Evolutionary conservation across 2,113 vertebrate species (phyloP).

Genomic region (Mus pahari): DNA sequence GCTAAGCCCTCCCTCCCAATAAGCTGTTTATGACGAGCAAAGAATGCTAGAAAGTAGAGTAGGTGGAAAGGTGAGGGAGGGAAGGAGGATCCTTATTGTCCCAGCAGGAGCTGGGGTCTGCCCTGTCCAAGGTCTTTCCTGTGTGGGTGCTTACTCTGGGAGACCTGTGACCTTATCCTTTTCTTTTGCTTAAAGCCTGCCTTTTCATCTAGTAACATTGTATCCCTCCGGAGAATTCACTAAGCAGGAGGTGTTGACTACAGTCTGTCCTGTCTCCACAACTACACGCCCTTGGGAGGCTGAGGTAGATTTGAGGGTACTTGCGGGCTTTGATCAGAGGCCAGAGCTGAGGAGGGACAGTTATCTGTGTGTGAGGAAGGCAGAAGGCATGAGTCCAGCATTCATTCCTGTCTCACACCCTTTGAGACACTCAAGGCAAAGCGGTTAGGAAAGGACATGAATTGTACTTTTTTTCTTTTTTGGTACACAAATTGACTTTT

Average conservation of each 20-base stretch:
- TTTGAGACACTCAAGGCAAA: neutral
- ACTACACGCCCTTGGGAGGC: accelerated
- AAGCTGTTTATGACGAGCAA: neutral
- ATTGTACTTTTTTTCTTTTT: no score
- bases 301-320: neutral
- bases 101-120: neutral
- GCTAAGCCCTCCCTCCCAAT: neutral
- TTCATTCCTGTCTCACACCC: accelerated
- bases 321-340: neutral
- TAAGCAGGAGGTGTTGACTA: neutral
- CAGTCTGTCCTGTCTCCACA: neutral
- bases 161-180: neutral
- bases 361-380: accelerated
- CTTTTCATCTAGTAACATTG: neutral
- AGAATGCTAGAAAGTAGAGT: neutral
- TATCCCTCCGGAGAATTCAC: neutral
- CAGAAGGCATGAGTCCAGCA: neutral
- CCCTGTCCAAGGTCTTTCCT: neutral
- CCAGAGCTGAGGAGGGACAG: accelerated
- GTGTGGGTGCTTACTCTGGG: neutral
- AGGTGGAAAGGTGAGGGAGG: neutral
- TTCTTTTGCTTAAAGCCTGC: neutral
- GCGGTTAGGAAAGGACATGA: neutral
- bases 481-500: no score
- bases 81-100: accelerated